Percentiles rank a stretch among this genome's conserved stretches.
These are phyloP conservation scores for Trichoplusia ni DNA, from an alignment of 1,140 invertebrate species.

Conservation along the genomic window DNA sequence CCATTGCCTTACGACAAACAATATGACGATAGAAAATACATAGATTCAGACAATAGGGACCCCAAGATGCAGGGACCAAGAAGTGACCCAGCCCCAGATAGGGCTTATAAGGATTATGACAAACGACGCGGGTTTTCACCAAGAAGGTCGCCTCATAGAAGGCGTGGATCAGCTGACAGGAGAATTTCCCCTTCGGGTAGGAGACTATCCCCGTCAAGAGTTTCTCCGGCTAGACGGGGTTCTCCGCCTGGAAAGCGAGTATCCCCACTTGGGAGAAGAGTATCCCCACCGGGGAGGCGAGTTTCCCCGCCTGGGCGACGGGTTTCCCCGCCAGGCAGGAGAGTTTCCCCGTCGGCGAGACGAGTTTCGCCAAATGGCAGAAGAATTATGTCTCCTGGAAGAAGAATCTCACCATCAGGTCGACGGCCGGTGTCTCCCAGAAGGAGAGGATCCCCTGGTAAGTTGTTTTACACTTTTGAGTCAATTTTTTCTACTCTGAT, in stretches of 20 bases:
- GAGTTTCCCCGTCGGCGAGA: slow-evolving; percentile 18
- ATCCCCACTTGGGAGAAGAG: background rate
- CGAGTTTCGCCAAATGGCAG: slow-evolving; percentile 23
- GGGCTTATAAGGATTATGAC: slow-evolving; percentile 35
- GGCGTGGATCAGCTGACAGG: too few relatives aligned
- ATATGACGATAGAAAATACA: slow-evolving; percentile 39
- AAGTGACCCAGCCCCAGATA: background rate
- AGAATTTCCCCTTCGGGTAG: too few relatives aligned
- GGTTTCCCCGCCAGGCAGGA: slow-evolving; percentile 17
- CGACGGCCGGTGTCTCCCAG: slow-evolving; percentile 18
- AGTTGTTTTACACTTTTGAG: background rate
- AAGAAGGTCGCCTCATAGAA: background rate
- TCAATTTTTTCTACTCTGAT: too few relatives aligned
- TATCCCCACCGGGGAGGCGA: background rate
- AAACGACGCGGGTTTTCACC: slow-evolving; percentile 33
- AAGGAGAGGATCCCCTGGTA: slow-evolving; percentile 18
- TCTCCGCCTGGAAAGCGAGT: slow-evolving; percentile 22
- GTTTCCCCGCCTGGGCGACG: slow-evolving; percentile 19
- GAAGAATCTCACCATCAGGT: slow-evolving; percentile 27
- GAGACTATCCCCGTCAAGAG: background rate
- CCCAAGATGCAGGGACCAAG: background rate
- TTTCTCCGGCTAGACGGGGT: slow-evolving; percentile 15
- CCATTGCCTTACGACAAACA: slow-evolving; percentile 5
- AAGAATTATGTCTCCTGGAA: slow-evolving; percentile 12
- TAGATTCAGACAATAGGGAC: background rate